phyloP scores from a whole-genome alignment of 1,140 invertebrate genomes.

The Mesaphorura yosii region DNA sequence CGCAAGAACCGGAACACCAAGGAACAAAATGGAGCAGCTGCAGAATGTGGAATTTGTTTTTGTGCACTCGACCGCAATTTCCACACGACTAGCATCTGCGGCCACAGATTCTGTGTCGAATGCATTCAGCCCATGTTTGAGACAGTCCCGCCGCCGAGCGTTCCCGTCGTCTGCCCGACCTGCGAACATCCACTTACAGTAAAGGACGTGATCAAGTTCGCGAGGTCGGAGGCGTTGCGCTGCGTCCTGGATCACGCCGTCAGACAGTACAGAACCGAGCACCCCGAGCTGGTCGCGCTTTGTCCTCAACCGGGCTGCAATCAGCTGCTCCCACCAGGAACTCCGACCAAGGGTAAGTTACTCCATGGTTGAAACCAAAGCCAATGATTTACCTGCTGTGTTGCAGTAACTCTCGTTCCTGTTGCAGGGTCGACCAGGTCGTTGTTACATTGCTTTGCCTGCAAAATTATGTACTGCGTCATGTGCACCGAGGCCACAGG shows the following conservation, averaged over 20 bases:
- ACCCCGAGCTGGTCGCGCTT: background rate
- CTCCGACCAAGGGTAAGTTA: background rate
- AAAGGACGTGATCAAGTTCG: background rate
- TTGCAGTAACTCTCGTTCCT: background rate
- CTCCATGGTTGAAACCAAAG: background rate
- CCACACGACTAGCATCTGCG: background rate
- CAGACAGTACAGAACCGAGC: background rate
- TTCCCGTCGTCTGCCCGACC: background rate
- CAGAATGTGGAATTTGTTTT: background rate
- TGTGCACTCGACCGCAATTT: background rate
- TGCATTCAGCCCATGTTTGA: conserved; percentile 6
- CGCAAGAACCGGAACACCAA: no score
- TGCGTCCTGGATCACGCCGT: background rate
- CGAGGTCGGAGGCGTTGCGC: background rate
- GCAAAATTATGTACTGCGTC: conserved; percentile 7
- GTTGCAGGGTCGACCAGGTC: background rate
- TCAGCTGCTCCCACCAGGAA: background rate
- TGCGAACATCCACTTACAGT: background rate
- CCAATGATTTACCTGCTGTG: background rate
- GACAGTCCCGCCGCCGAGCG: background rate
- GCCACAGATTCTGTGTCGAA: background rate
- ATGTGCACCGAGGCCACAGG: background rate
- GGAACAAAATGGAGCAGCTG: background rate
- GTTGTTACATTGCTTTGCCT: conserved; percentile 12
- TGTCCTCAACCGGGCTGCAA: background rate